Evolutionary conservation across 2,888 invertebrate species (phyloP), one percentile per base, ranked within the genome.

Genomic region (Melieria picta): DNA sequence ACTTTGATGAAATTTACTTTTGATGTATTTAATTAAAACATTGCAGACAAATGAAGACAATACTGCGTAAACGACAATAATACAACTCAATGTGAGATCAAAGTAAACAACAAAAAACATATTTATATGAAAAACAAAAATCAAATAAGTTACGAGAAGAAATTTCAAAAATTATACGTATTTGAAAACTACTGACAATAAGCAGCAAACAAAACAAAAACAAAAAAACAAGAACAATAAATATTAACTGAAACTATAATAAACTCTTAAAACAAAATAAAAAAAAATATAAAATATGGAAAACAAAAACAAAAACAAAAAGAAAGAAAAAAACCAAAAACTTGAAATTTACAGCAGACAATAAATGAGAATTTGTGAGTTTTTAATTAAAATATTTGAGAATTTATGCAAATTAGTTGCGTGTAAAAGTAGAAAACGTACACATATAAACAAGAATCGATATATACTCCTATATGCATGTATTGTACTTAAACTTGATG

Each of bases 61-160:
- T 61, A 75, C 74, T 75, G 74, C 74, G 72, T 46, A 69, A 60
- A 72, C 58, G 74, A 73, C 74, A 75, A 75, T 75, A 75, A 75
- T 50, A 2, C 30, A 65, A 48, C 48, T 57, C 13, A 57, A 65
- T 30, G 30, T 30, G 30, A 30, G 30, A 30, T 30, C 30, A 30
- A 30, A 30, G 2, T 30, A 30, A 30, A 30, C 30, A 30, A 30
- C 30, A 30, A 30, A 30, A 30, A 30, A 30, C 30, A 30, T 30
- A 30, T 30, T 30, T 30, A 30, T 30, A 30, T 30, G 30, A 30
- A 30, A 30, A 30, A 16, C 16, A 16, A 30, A 30, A 30, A 1
- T 30, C 30, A 30, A 30, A 30, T 30, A 30, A 30, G 30, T 30
- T 30, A 2, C 30, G 2, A 30, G 30, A 30, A 30, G 30, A 30